phyloP scores from a whole-genome alignment of 2,113 vertebrate species.

The Sialia sialis region DNA sequence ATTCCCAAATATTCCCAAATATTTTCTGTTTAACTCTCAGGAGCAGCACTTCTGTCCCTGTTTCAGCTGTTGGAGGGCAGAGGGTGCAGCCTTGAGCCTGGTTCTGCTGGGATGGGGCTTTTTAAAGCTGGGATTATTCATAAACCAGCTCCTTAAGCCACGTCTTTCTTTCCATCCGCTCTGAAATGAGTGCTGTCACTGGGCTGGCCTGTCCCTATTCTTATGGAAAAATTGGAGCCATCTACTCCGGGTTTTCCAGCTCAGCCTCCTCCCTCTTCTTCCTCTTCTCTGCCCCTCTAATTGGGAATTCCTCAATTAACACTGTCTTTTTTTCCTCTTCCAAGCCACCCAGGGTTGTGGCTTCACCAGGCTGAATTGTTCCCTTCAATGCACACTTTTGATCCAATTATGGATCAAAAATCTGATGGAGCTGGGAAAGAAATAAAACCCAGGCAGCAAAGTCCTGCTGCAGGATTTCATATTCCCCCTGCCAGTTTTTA shows the following conservation, averaged over 20 bases:
- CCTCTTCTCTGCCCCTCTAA: neutral
- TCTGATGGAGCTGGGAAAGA: neutral
- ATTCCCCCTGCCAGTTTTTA: neutral
- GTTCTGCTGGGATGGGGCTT: neutral
- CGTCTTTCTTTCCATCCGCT: neutral
- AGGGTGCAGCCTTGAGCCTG: accelerated
- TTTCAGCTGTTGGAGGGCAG: neutral
- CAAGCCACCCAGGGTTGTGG: neutral
- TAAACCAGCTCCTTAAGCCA: neutral
- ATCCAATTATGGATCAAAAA: neutral
- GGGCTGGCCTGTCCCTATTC: neutral
- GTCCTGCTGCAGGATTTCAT: neutral
- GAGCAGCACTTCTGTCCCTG: neutral
- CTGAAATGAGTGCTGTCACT: neutral
- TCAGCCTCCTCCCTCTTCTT: neutral
- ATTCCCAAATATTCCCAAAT: neutral
- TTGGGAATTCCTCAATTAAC: neutral
- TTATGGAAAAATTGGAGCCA: neutral
- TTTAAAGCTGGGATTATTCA: neutral
- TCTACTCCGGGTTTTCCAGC: neutral
- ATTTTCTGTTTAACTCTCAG: neutral
- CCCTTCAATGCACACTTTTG: neutral
- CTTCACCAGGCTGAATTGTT: neutral
- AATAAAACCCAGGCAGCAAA: neutral
- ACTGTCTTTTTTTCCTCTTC: neutral